Conservation (phyloP, 2,113 vertebrate species). For the Plecturocebus donacophilus region DNA sequence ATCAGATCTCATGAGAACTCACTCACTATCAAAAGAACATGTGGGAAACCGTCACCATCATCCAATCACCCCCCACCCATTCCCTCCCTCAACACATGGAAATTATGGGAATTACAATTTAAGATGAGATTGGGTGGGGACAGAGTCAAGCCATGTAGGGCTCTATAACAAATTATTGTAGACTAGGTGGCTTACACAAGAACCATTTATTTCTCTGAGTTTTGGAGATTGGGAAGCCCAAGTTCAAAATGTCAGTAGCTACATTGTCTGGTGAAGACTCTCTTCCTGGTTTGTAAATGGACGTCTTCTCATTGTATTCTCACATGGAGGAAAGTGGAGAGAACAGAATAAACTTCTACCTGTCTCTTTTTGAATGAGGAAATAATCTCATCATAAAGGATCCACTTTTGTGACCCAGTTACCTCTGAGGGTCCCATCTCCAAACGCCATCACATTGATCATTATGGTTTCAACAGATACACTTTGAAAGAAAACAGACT, state of each 20-base stretch:
- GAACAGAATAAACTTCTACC: fast-evolving
- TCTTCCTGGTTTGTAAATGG: not conserved
- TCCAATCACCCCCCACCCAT: too few relatives aligned
- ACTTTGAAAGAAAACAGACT: not conserved
- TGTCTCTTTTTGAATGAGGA: too few relatives aligned
- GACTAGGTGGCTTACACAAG: not conserved
- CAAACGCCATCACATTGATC: not conserved
- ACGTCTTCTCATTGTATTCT: not conserved
- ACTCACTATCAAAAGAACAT: too few relatives aligned
- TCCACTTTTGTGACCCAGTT: not conserved
- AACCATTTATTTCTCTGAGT: not conserved
- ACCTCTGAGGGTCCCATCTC: fast-evolving
- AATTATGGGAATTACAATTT: too few relatives aligned
- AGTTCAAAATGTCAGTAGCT: not conserved
- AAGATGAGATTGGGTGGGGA: too few relatives aligned
- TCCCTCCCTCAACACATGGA: too few relatives aligned
- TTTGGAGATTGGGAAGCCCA: not conserved
- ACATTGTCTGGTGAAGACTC: fast-evolving
- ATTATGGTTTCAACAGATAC: not conserved
- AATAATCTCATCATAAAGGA: not conserved
- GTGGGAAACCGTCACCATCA: too few relatives aligned
- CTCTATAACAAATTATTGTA: not conserved
- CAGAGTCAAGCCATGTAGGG: too few relatives aligned
- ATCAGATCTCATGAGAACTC: too few relatives aligned
- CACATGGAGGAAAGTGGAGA: not conserved